Conservation (phyloP, 1,140 invertebrate genomes). For the Thaumetopoea pityocampa region DNA sequence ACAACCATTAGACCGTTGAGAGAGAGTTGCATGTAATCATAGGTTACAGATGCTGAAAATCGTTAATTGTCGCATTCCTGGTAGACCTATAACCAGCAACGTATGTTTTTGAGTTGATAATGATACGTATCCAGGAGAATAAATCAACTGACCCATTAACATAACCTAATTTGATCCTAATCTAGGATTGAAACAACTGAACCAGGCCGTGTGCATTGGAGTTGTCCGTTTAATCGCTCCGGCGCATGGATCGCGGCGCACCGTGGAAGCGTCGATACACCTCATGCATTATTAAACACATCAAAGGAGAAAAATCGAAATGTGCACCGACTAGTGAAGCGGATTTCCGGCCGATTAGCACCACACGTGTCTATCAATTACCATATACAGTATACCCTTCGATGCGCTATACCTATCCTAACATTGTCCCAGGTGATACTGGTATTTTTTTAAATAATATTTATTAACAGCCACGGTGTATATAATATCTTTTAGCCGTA, state of each 20-base stretch:
- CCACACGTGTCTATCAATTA: slow-evolving; percentile 60
- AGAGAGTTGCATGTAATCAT: too few species aligned
- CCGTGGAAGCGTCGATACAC: slow-evolving; percentile 40
- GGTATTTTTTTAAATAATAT: too few species aligned
- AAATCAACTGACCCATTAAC: slow-evolving; percentile 8
- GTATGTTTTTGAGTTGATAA: too few species aligned
- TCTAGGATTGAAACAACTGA: slow-evolving; percentile 12
- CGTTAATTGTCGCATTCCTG: too few species aligned
- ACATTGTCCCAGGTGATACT: too few species aligned
- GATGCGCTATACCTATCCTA: too few species aligned
- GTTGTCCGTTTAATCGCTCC: slow-evolving; percentile 13
- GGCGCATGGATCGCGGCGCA: slow-evolving; percentile 31
- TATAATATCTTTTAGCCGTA: too few species aligned
- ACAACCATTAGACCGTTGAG: too few species aligned
- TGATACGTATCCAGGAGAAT: too few species aligned
- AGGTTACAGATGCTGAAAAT: too few species aligned
- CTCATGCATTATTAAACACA: slow-evolving; percentile 72
- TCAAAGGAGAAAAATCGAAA: slow-evolving; percentile 75
- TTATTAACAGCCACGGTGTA: too few species aligned
- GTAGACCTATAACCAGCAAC: too few species aligned
- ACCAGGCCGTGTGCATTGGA: slow-evolving; percentile 1
- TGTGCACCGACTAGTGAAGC: slow-evolving; percentile 65
- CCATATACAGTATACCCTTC: slow-evolving; percentile 35
- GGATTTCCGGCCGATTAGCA: slow-evolving; percentile 66
- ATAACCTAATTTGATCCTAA: slow-evolving; percentile 15